These are phyloP conservation scores for Nannospalax galili DNA, from an alignment of 2,113 vertebrate genomes.

Conservation along the genomic window DNA sequence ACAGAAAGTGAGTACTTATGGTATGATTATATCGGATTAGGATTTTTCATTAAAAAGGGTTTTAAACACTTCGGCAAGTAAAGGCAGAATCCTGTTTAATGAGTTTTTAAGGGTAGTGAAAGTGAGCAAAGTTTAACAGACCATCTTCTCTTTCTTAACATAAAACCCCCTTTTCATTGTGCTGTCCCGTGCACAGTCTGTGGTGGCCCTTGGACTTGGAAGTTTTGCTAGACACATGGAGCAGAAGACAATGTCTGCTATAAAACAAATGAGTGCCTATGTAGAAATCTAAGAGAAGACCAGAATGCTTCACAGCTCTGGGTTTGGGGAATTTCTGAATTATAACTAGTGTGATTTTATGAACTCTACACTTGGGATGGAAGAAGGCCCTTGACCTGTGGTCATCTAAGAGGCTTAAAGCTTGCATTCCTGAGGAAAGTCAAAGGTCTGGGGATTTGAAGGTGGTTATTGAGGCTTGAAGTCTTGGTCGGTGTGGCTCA, in stretches of 20 bases:
- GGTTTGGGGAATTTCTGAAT: constrained; percentile 64
- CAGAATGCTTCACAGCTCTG: constrained; percentile 27
- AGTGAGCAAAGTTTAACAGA: constrained; percentile 63
- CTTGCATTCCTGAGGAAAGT: constrained; percentile 60
- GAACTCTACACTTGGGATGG: constrained; percentile 9
- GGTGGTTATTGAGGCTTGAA: constrained; percentile 7
- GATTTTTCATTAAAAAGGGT: constrained; percentile 82
- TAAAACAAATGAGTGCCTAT: constrained; percentile 46
- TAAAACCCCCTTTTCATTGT: constrained; percentile 65
- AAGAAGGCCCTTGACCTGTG: neutral
- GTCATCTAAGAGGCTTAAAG: constrained; percentile 65
- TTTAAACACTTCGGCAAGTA: constrained; percentile 80
- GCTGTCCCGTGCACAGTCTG: neutral
- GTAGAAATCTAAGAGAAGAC: constrained; percentile 67
- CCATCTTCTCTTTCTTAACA: constrained; percentile 50
- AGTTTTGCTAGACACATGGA: neutral
- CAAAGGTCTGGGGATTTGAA: constrained; percentile 49
- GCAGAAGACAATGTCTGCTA: constrained; percentile 45
- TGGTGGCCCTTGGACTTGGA: neutral
- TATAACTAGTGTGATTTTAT: constrained; percentile 52
- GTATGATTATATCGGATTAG: constrained; percentile 82
- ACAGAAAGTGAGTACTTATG: constrained; percentile 80
- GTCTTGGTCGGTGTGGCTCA: neutral
- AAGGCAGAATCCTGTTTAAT: constrained; percentile 80
- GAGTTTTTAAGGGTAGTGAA: constrained; percentile 79